A percentile compares a stretch with the other conserved stretches of the same genome.
phyloP scores from a whole-genome alignment of 1,140 invertebrate genomes.

The Polyergus mexicanus region DNA sequence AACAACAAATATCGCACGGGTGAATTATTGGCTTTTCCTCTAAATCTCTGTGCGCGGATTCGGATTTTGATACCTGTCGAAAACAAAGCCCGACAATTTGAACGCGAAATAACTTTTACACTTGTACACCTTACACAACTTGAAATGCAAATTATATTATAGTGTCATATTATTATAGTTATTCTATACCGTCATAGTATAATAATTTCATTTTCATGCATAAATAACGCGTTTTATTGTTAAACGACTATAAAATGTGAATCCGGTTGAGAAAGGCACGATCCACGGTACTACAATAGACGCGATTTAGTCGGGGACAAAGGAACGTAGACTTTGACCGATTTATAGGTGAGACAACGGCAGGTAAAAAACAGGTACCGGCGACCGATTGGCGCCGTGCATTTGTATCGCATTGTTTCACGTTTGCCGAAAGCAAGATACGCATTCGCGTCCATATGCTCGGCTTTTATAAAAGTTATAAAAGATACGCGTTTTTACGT shows the following conservation, averaged over 20 bases:
- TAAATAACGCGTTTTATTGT: slow-evolving; percentile 1
- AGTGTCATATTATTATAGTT: background rate
- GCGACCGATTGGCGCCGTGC: slow-evolving; percentile 59
- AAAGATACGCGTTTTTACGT: slow-evolving; percentile 46
- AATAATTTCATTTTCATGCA: slow-evolving; percentile 13
- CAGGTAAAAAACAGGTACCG: slow-evolving; percentile 19
- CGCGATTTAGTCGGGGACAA: background rate
- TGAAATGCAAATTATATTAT: background rate
- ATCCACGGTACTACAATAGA: background rate
- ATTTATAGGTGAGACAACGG: slow-evolving; percentile 31
- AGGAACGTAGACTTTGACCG: background rate
- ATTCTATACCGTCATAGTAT: slow-evolving; percentile 9
- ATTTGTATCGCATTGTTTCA: slow-evolving; percentile 78
- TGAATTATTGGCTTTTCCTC: slow-evolving; percentile 42
- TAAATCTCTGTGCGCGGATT: slow-evolving; percentile 12
- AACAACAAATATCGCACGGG: slow-evolving; percentile 18
- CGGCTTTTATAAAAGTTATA: slow-evolving; percentile 32
- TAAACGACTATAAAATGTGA: slow-evolving; percentile 15
- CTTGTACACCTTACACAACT: background rate
- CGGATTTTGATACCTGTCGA: slow-evolving; percentile 38
- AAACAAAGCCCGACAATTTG: slow-evolving; percentile 37
- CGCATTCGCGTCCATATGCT: slow-evolving; percentile 43
- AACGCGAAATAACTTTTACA: slow-evolving; percentile 34
- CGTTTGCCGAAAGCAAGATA: slow-evolving; percentile 68
- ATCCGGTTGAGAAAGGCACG: background rate